These are phyloP conservation scores for Xanthostigma xanthostigma DNA, from an alignment of 2,888 invertebrate genomes.

Conservation along the genomic window DNA sequence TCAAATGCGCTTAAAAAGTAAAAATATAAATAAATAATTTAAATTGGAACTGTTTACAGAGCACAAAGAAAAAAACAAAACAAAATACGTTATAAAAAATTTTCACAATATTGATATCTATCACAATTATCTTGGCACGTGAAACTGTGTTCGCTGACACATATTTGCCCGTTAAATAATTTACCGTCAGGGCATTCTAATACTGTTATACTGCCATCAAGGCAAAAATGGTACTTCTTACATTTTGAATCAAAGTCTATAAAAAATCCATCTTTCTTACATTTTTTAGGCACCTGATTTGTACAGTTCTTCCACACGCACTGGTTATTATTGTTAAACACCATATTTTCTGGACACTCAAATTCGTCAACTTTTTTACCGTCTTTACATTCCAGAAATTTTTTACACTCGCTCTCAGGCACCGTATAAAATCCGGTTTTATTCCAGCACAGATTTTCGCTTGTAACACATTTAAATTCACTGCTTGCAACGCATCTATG, in stretches of 20 bases:
- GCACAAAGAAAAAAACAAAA: slow-evolving; percentile 5
- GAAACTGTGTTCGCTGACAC: slow-evolving; percentile 32
- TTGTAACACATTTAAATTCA: slow-evolving; percentile 29
- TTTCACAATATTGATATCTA: background rate
- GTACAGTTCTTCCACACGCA: slow-evolving; percentile 20
- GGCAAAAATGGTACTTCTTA: slow-evolving; percentile 40
- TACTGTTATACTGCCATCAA: slow-evolving; percentile 33
- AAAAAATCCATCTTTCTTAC: slow-evolving; percentile 39
- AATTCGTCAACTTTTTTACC: slow-evolving; percentile 13
- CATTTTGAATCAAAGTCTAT: slow-evolving; percentile 34
- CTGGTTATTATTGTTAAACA: slow-evolving; percentile 20
- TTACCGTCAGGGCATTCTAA: slow-evolving; percentile 32
- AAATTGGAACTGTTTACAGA: background rate
- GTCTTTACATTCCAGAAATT: slow-evolving; percentile 17
- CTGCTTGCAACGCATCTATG: slow-evolving; percentile 34
- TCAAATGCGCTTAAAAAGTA: too few species aligned
- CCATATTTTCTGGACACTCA: slow-evolving; percentile 16
- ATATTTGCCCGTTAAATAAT: slow-evolving; percentile 42
- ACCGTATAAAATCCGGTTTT: slow-evolving; percentile 21
- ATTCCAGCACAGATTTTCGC: slow-evolving; percentile 17
- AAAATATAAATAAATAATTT: background rate
- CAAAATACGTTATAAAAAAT: background rate
- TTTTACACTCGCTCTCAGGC: slow-evolving; percentile 16
- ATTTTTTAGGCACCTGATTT: slow-evolving; percentile 16
- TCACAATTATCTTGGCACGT: slow-evolving; percentile 32